Conservation (phyloP, 2,797 vertebrate species). For the Fratercula arctica region DNA sequence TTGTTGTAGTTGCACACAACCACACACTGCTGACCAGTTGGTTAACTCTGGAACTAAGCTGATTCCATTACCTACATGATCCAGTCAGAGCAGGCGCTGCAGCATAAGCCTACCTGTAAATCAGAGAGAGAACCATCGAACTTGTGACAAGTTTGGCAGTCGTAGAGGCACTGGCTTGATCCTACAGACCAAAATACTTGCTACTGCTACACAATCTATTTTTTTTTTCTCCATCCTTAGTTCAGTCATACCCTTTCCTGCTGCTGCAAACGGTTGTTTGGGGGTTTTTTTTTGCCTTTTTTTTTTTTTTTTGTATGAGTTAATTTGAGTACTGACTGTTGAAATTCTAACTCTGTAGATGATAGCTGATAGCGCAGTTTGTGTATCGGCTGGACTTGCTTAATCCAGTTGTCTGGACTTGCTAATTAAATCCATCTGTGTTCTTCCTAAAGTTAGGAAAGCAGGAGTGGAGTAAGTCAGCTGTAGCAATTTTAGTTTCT, state of each 20-base stretch:
- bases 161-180: background rate
- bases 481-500: background rate
- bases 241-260: background rate
- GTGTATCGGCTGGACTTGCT: background rate
- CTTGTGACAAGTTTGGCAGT: background rate
- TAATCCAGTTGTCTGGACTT: slow-evolving; percentile 2
- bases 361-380: background rate
- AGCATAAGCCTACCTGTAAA: background rate
- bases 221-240: background rate
- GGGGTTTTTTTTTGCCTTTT: background rate
- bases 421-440: background rate
- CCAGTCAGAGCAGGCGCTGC: background rate
- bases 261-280: background rate
- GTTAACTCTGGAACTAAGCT: background rate
- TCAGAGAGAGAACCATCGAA: background rate
- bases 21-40: background rate
- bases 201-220: background rate
- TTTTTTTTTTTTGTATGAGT: background rate
- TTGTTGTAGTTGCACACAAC: background rate
- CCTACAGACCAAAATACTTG: background rate
- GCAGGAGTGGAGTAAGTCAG: background rate
- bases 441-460: background rate
- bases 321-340: background rate
- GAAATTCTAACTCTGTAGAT: background rate
- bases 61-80: background rate